phyloP scores from a whole-genome alignment of 2,797 vertebrate species.

The Thamnophis elegans region DNA sequence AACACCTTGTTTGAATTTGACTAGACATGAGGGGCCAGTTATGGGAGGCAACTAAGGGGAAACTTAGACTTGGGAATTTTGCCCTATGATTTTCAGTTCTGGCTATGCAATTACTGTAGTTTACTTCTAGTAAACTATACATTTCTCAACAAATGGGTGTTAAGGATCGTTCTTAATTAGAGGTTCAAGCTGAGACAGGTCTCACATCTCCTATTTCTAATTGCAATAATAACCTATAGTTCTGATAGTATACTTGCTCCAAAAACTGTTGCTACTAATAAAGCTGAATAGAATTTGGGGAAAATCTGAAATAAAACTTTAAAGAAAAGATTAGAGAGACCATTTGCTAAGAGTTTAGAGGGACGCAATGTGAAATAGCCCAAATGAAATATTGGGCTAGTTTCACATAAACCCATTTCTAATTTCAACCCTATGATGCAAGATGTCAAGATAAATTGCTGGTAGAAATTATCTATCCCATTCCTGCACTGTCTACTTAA shows the following conservation, averaged over 20 bases:
- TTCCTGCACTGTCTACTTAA: not conserved
- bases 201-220: not conserved
- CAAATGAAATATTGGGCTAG: not conserved
- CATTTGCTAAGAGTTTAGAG: not conserved
- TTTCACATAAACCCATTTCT: not conserved
- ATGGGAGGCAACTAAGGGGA: not conserved
- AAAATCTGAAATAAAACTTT: constrained; percentile 21
- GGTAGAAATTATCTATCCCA: not conserved
- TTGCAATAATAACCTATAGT: not conserved
- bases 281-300: not conserved
- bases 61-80: not conserved
- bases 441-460: not conserved
- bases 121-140: not conserved
- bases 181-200: not conserved
- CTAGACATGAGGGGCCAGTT: not conserved
- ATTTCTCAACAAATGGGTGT: not conserved
- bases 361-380: not conserved
- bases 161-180: not conserved
- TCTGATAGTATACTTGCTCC: not conserved
- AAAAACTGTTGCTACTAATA: not conserved
- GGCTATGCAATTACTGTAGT: not conserved
- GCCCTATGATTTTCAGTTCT: not conserved
- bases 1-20: not conserved
- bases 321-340: not conserved
- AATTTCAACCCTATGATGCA: not conserved